These are phyloP conservation scores for Scaptomyza reducta DNA, from an alignment of 2,888 invertebrate genomes.

Conservation along the genomic window DNA sequence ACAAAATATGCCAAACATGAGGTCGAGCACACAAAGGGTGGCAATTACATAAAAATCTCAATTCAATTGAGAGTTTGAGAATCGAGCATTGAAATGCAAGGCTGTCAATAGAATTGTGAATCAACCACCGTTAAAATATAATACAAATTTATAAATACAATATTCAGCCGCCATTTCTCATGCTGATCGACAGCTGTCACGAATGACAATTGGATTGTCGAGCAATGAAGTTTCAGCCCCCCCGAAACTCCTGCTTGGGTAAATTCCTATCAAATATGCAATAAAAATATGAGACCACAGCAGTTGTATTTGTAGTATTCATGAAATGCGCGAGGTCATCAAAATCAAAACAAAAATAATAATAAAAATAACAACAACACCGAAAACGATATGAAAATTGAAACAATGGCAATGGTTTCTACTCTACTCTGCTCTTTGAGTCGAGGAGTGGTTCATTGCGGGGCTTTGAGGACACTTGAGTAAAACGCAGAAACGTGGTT, in stretches of 20 bases:
- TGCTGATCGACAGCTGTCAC: constrained; percentile 82
- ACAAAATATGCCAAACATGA: constrained; percentile 69
- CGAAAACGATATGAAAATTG: constrained; percentile 68
- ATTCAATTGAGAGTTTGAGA: constrained; percentile 43
- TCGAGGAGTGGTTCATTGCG: constrained; percentile 29
- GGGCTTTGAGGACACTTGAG: constrained; percentile 58
- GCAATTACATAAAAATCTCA: constrained; percentile 69
- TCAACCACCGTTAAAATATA: constrained; percentile 58
- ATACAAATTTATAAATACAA: constrained; percentile 19
- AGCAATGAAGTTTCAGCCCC: constrained; percentile 17
- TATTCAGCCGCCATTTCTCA: constrained; percentile 69
- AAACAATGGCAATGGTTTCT: constrained; percentile 64
- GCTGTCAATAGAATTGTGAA: constrained; percentile 57
- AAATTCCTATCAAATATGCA: constrained; percentile 67
- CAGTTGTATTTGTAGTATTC: constrained; percentile 64
- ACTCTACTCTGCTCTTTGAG: constrained; percentile 1
- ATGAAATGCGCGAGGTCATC: constrained; percentile 67
- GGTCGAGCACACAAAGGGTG: constrained; percentile 58
- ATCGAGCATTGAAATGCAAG: constrained; percentile 7
- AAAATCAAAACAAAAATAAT: constrained; percentile 66
- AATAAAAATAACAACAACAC: constrained; percentile 16
- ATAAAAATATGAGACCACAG: constrained; percentile 69
- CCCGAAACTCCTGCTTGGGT: neutral
- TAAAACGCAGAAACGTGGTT: constrained; percentile 72
- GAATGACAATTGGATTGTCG: constrained; percentile 77